phyloP scores from a whole-genome alignment of 1,140 invertebrate species.

The Zaprionus tsacasi region DNA sequence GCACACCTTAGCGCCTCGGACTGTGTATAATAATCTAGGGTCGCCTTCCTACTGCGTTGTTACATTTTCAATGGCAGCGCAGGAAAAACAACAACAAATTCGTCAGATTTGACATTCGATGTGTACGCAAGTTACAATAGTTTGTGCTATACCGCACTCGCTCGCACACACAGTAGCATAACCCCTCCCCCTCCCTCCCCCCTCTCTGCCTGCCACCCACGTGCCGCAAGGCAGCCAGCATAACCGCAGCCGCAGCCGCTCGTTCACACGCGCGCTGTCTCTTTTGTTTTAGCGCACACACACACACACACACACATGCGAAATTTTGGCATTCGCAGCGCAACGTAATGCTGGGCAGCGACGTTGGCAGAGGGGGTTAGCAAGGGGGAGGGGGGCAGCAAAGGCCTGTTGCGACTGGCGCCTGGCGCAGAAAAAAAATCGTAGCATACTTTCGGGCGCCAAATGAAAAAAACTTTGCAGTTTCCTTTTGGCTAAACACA shows the following conservation, averaged over 20 bases:
- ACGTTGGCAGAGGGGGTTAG: background rate
- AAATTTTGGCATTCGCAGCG: constrained; percentile 10
- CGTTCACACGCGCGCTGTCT: background rate
- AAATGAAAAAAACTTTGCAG: background rate
- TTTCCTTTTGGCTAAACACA: background rate
- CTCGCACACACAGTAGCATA: background rate
- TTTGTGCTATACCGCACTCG: background rate
- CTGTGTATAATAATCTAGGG: background rate
- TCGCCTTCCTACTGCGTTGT: constrained; percentile 5
- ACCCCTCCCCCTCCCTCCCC: no score
- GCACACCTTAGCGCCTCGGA: background rate
- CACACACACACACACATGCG: no score
- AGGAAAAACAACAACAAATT: constrained; percentile 19
- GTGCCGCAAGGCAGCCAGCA: background rate
- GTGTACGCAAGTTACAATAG: constrained; percentile 5
- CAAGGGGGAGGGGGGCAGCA: no score
- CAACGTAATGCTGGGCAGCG: background rate
- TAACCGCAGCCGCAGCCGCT: constrained; percentile 4
- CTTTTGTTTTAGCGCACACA: constrained; percentile 25
- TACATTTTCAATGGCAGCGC: constrained; percentile 8
- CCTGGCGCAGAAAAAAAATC: background rate
- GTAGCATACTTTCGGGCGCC: constrained; percentile 12
- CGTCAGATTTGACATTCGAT: constrained; percentile 28
- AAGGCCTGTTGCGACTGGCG: constrained; percentile 36
- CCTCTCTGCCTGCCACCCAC: no score